Conservation (phyloP, 1,140 invertebrate genomes). For the Metaphire vulgaris region DNA sequence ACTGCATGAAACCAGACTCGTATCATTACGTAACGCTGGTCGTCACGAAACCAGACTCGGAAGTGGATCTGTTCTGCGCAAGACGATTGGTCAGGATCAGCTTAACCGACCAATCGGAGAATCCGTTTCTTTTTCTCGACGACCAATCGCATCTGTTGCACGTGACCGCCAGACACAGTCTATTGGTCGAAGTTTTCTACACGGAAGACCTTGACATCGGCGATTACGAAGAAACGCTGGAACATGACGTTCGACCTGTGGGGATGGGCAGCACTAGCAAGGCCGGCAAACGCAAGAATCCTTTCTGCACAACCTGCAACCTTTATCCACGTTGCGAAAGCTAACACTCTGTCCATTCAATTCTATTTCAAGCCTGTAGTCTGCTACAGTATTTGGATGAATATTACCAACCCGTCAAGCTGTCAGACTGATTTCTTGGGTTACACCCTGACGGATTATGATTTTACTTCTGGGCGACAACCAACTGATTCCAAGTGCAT, state of each 20-base stretch:
- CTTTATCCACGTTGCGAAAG: neutral
- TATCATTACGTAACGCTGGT: neutral
- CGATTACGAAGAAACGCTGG: neutral
- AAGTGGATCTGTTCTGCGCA: neutral
- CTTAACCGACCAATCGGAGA: neutral
- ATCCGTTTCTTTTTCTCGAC: neutral
- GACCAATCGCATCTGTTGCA: neutral
- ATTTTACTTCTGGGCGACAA: too few species aligned
- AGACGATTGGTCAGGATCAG: neutral
- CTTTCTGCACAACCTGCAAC: neutral
- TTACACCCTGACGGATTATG: too few species aligned
- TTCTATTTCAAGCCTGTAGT: too few species aligned
- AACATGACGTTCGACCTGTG: neutral
- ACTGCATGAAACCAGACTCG: neutral
- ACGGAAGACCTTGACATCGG: neutral
- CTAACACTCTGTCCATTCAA: too few species aligned
- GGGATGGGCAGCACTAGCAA: neutral
- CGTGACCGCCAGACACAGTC: neutral
- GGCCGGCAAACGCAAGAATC: neutral
- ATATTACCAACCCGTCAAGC: too few species aligned
- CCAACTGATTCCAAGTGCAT: too few species aligned
- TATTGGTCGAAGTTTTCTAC: neutral
- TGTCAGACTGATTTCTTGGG: too few species aligned
- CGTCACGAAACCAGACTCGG: neutral
- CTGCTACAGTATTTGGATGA: too few species aligned